Base-by-base conservation (phyloP, 1,140 invertebrate species). In the Melanaphis sacchari region DNA sequence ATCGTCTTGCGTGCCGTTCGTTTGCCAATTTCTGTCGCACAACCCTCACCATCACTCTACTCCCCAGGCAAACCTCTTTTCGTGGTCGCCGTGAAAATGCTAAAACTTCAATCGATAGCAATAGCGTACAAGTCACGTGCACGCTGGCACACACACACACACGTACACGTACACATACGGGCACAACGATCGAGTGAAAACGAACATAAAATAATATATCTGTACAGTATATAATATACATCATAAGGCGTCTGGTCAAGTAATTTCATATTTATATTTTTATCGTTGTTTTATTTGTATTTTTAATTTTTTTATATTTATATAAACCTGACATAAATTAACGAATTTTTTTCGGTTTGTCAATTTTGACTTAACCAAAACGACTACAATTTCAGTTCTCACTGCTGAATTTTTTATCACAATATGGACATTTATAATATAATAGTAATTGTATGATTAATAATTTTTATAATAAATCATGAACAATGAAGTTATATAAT, bases 1-100 rank as follows among this genome's bases (percentile, higher is more conserved):
- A 91, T 46, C 90, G 90, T 91, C 90, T 91, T 38, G 90, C 90
- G 90, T 91, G 90, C 41, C 7, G 26, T 59, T 43, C 54, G 36
- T 90, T 59, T 31, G 49, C 38, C 46, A 38, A 90, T 59, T 59
- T 59, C 54, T 26, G 26, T 54, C 54, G 52, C 24, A 38, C 46
- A n/a, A 89, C 38, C 26, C 4, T 84, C 38, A 26, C 40, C 24
- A 0, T 11, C 40, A 26, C 24, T 43, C 40, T 21, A 31, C 36
- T 9, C 31, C 36, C 9, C 8, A 21, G n/a, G 18, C 11, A 11
- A 49, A 31, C 26, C 43, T 31, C 31, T 49, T 54, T n/a, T 31
- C 41, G 31, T 18, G 85, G 41, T 88, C 87, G 43, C 43, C 87
- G 87, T 49, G 87, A 89, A 88, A 89, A 49, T 36, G 87, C 36